phyloP scores from a whole-genome alignment of 2,113 vertebrate genomes.

The Pipa parva region DNA sequence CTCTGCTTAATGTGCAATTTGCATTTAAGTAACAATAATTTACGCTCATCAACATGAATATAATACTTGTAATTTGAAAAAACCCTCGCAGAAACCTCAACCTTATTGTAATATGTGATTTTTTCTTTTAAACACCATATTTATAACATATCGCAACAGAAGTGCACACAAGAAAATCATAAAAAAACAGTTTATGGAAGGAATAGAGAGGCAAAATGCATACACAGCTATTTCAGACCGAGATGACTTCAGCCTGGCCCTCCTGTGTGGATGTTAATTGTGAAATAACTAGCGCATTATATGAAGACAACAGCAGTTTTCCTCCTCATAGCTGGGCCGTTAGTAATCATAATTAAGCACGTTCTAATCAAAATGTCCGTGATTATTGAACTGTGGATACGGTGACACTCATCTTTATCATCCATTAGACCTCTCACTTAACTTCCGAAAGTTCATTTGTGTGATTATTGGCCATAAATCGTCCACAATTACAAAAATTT shows the following conservation, averaged over 20 bases:
- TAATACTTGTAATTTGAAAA: slow-evolving; percentile 3
- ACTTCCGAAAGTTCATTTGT: slow-evolving; percentile 23
- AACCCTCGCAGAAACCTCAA: neutral
- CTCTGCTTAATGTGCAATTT: slow-evolving; percentile 6
- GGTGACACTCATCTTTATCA: slow-evolving; percentile 27
- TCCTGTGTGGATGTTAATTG: slow-evolving; percentile 38
- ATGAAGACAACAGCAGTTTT: slow-evolving; percentile 35
- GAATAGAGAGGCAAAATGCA: slow-evolving; percentile 7
- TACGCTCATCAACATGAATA: slow-evolving; percentile 10
- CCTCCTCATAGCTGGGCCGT: slow-evolving; percentile 28
- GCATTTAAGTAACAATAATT: slow-evolving; percentile 15
- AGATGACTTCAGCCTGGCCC: slow-evolving; percentile 25
- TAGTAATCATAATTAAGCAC: slow-evolving; percentile 40
- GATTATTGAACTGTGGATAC: slow-evolving; percentile 36
- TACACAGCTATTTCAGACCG: slow-evolving; percentile 17
- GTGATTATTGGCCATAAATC: slow-evolving; percentile 26
- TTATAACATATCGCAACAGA: slow-evolving; percentile 2
- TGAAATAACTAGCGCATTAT: slow-evolving; percentile 42
- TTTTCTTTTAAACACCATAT: slow-evolving; percentile 3
- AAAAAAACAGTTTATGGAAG: slow-evolving; percentile 24
- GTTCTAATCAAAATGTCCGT: slow-evolving; percentile 35
- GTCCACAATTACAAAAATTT: slow-evolving; percentile 6
- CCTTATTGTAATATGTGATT: slow-evolving; percentile 19
- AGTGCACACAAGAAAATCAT: slow-evolving; percentile 2
- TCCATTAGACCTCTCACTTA: slow-evolving; percentile 37